Evolutionary conservation across 1,140 invertebrate genomes (phyloP).

Genomic region (Whitmania pigra): DNA sequence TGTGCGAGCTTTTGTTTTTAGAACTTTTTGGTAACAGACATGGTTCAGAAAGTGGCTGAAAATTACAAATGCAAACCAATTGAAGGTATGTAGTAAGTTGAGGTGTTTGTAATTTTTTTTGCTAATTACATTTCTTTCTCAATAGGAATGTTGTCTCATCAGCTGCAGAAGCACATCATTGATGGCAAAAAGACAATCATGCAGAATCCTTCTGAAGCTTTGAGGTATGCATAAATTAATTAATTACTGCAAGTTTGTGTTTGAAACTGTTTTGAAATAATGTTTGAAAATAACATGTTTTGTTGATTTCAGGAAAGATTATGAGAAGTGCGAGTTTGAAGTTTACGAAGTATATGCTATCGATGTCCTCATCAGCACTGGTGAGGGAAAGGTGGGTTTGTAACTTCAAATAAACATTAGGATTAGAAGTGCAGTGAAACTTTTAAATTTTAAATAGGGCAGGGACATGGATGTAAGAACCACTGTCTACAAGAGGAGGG

Average conservation of each 20-base stretch:
- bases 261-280: neutral
- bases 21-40: conserved; percentile 82
- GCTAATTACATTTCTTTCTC: neutral
- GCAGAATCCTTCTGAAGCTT: conserved; percentile 90
- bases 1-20: conserved; percentile 40
- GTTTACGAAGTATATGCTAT: conserved; percentile 95
- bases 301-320: conserved; percentile 63
- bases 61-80: conserved; percentile 90
- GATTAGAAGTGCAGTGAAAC: neutral
- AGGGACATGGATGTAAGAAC: conserved; percentile 83
- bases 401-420: neutral
- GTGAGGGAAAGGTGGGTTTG: conserved; percentile 57
- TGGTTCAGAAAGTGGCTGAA: conserved; percentile 80
- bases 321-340: conserved; percentile 91
- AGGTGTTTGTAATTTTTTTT: neutral
- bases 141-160: conserved; percentile 85
- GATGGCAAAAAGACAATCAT: conserved; percentile 98
- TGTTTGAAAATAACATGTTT: conserved; percentile 20
- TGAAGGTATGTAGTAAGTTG: conserved; percentile 52
- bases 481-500: conserved; percentile 96
- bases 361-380: conserved; percentile 88
- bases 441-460: conserved; percentile 29
- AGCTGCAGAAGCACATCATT: conserved; percentile 64
- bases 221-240: conserved; percentile 43
- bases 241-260: conserved; percentile 7